Evolutionary conservation across 1,140 invertebrate species (phyloP).

Genomic region (Drosophila ohnishii): DNA sequence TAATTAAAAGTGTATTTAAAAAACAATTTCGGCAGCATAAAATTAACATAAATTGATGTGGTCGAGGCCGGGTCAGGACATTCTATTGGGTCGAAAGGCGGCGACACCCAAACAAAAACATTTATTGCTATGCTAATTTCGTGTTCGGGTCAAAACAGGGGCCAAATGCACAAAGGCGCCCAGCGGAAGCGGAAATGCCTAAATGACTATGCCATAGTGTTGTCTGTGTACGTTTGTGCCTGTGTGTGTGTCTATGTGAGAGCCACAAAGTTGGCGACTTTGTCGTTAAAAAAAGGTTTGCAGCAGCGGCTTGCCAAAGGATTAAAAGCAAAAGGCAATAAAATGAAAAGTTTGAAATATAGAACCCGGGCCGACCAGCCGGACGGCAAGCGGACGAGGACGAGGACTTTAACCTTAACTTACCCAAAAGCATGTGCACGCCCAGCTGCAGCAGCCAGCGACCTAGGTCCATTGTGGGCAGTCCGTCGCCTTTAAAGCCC

Average conservation of each 20-base stretch:
- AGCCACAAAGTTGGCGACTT: slow-evolving; percentile 74
- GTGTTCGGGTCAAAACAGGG: slow-evolving; percentile 59
- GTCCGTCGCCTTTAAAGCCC: slow-evolving; percentile 46
- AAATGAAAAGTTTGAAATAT: slow-evolving; percentile 79
- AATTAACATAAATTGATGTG: slow-evolving; percentile 77
- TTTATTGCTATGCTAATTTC: slow-evolving; percentile 76
- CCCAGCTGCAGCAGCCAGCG: slow-evolving; percentile 69
- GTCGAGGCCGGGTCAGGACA: slow-evolving; percentile 44
- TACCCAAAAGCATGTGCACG: slow-evolving; percentile 69
- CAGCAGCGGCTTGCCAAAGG: slow-evolving; percentile 60
- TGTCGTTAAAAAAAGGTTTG: slow-evolving; percentile 73
- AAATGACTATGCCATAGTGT: slow-evolving; percentile 75
- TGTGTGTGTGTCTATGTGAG: slow-evolving; percentile 11
- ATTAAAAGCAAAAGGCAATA: slow-evolving; percentile 81
- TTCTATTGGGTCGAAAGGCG: slow-evolving; percentile 17
- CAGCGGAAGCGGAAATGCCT: slow-evolving; percentile 78
- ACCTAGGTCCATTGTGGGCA: slow-evolving; percentile 60
- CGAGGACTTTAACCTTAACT: slow-evolving; percentile 51
- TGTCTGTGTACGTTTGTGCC: slow-evolving; percentile 15
- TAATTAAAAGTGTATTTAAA: slow-evolving; percentile 81
- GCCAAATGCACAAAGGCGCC: slow-evolving; percentile 74
- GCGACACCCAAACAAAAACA: slow-evolving; percentile 63
- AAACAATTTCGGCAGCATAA: slow-evolving; percentile 70
- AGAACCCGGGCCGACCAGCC: slow-evolving; percentile 4
- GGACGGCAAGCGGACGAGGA: background rate